Percentiles rank a stretch among this genome's conserved stretches.
These are phyloP conservation scores for Tychaedon coryphoeus DNA, from an alignment of 2,113 vertebrate genomes.

Conservation along the genomic window DNA sequence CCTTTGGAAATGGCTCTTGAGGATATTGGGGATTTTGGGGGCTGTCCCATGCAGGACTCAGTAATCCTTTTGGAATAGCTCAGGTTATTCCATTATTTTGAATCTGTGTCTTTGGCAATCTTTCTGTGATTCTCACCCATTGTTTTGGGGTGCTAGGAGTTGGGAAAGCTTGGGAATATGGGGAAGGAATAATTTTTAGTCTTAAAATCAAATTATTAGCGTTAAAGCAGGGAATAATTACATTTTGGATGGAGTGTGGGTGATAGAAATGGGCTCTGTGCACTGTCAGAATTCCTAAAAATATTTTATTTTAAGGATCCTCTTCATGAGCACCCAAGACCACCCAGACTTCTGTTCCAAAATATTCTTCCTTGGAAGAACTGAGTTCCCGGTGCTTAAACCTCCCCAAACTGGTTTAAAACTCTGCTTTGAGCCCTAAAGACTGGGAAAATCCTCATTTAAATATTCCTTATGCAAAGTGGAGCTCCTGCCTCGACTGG, in stretches of 20 bases:
- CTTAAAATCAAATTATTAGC: background rate
- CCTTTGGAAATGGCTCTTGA: background rate
- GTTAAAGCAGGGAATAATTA: background rate
- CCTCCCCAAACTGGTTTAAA: background rate
- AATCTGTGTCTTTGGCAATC: background rate
- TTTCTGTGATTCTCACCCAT: background rate
- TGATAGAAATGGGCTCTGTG: background rate
- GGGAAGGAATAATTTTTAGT: background rate
- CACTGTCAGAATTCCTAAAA: background rate
- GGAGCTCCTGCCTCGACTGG: background rate
- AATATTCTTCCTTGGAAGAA: background rate
- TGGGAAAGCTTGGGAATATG: background rate
- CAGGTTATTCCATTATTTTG: background rate
- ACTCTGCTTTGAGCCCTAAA: background rate
- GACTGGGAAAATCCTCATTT: background rate
- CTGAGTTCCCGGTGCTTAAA: accelerated
- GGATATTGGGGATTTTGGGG: background rate
- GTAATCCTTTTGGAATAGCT: background rate
- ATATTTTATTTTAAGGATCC: background rate
- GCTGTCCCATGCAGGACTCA: accelerated
- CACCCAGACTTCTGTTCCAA: background rate
- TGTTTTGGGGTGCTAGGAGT: background rate
- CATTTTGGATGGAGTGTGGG: background rate
- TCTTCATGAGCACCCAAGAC: background rate
- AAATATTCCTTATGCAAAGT: background rate